These are phyloP conservation scores for Sympetrum striolatum DNA, from an alignment of 2,888 invertebrate genomes.

Conservation along the genomic window DNA sequence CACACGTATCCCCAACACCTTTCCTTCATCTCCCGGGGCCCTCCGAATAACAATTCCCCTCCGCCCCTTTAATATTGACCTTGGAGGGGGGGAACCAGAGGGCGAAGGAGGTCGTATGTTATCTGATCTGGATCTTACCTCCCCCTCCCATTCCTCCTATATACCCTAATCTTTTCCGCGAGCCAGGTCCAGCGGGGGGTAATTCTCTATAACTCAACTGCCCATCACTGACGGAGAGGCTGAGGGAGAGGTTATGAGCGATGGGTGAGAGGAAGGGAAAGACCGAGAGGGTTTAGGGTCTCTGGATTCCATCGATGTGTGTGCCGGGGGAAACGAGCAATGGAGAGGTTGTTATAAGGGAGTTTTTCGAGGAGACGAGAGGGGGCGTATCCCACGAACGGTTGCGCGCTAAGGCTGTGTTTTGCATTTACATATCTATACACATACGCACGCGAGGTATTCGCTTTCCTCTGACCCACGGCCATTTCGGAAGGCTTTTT, in stretches of 20 bases:
- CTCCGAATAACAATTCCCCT: not conserved
- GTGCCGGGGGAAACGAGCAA: not conserved
- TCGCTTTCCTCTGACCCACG: not conserved
- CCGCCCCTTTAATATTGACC: not conserved
- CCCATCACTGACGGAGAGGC: not conserved
- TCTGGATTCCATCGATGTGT: not conserved
- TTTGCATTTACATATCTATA: conserved; percentile 35
- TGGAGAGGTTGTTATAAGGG: not conserved
- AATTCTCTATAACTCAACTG: conserved; percentile 1
- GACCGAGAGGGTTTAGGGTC: not conserved
- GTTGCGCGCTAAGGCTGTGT: conserved; percentile 27
- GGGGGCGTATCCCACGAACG: conserved; percentile 29
- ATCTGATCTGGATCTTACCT: conserved; percentile 31
- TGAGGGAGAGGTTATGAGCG: not conserved
- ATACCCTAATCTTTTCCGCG: conserved; percentile 19
- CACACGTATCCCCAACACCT: not conserved
- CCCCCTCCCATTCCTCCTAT: not conserved
- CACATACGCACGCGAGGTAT: conserved; percentile 7
- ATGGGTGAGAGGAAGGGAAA: not conserved
- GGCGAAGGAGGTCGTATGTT: conserved; percentile 8
- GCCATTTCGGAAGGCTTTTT: not conserved
- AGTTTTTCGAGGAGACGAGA: not conserved
- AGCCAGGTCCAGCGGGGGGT: not conserved
- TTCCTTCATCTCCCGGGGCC: not conserved
- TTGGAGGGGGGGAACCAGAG: not conserved